Conservation (phyloP, 2,888 invertebrate species). For the Eueremaeus valkanovi region DNA sequence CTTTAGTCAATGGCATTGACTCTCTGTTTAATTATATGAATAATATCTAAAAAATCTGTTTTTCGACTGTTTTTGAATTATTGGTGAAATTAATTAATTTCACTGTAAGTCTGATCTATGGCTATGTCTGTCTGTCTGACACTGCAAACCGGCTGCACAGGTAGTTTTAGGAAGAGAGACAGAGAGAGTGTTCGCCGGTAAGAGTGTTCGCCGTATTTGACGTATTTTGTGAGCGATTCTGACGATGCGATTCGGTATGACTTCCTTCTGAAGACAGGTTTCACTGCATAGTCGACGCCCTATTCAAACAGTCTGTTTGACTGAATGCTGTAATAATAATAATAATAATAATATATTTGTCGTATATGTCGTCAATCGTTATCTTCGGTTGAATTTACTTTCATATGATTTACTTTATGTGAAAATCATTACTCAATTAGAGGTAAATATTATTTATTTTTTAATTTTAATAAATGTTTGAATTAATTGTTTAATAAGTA, state of each 20-base stretch:
- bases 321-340: background rate
- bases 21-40: too few species aligned
- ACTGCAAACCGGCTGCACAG: too few species aligned
- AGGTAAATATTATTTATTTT: background rate
- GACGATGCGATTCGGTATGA: background rate
- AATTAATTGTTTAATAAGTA: background rate
- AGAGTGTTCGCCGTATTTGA: too few species aligned
- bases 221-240: background rate
- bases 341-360: background rate
- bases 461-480: background rate
- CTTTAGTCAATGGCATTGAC: too few species aligned
- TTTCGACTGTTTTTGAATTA: too few species aligned
- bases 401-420: background rate
- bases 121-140: too few species aligned
- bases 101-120: too few species aligned
- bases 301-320: background rate
- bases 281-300: slow-evolving; percentile 16
- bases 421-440: background rate
- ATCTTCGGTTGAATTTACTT: background rate
- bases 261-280: slow-evolving; percentile 5
- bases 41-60: too few species aligned
- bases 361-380: background rate
- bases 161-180: too few species aligned
- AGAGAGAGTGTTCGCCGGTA: too few species aligned
- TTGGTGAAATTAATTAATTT: too few species aligned